Base-by-base conservation (phyloP, 2,888 invertebrate species). In the Romanomermis culicivorax region DNA sequence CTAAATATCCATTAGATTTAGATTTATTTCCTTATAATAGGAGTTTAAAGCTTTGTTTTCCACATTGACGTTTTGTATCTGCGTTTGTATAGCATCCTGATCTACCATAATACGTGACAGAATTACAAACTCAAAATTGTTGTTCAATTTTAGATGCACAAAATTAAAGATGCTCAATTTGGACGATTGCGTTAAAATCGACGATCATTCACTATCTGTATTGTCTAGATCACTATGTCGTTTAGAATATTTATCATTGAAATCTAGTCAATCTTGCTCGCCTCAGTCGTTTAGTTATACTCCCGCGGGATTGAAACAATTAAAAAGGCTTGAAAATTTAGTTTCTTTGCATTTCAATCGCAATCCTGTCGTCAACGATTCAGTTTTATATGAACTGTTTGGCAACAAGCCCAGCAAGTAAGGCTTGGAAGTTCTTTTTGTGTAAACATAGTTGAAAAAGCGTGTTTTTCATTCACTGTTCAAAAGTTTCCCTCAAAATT, bases 101-200 rank as follows among this genome's bases (percentile, higher is more conserved):
- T 7, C 36, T 36, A 36, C 36, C 7, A 17, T 36, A 36, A 36
- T 7, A 36, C 36, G 36, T 11, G 36, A 36, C 17, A 36, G 11
- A 36, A 36, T 36, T 36, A 36, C 36, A 36, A 7, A 36, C 36
- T 36, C 11, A 36, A 36, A 36, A 36, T 36, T 36, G 7, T 36
- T 36, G 7, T 36, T 17, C 36, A 36, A 36, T 17, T 60, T 62
- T 4, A 59, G 58, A 4, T 63, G 63, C 27, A 60, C 58, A 4
- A 59, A 61, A 36, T 30, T 67, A 7, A 60, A 60, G 29, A 60
- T 59, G 30, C 57, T 68, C 4, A 50, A 61, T 36, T 56, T 67
- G 27, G 64, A 66, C 54, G 63, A 63, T 27, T 67, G 66, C 55
- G 59, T 56, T 48, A 55, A 55, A 20, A 57, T 67, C 2, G 61